These are phyloP conservation scores for Mesoligia furuncula DNA, from an alignment of 2,888 invertebrate genomes.

Conservation along the genomic window DNA sequence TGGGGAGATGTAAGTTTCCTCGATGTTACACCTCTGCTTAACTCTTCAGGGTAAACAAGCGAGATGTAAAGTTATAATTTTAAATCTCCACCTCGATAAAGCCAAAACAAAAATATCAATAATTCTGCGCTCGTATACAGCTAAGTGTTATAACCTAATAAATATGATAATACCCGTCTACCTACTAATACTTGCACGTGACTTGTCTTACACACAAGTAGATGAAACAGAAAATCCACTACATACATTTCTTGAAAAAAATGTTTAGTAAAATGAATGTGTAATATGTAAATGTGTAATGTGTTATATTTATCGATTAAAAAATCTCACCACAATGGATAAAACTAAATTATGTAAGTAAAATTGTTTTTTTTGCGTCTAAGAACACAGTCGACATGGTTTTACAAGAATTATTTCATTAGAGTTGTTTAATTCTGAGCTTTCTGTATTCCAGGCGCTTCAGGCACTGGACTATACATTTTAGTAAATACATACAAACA, in stretches of 20 bases:
- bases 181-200: slow-evolving; percentile 55
- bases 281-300: background rate
- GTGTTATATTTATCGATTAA: background rate
- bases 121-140: slow-evolving; percentile 40
- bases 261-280: too few species aligned
- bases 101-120: slow-evolving; percentile 49
- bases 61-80: too few species aligned
- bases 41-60: background rate
- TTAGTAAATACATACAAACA: background rate
- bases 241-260: background rate
- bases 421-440: background rate
- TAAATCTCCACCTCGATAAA: background rate
- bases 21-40: background rate
- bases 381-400: background rate
- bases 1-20: too few species aligned
- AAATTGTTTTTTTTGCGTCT: background rate
- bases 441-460: background rate
- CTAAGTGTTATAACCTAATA: slow-evolving; percentile 55
- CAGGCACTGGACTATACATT: too few species aligned
- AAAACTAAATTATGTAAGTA: background rate
- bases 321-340: background rate
- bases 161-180: slow-evolving; percentile 61
- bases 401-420: background rate
- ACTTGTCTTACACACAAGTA: background rate
- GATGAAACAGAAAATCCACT: slow-evolving; percentile 28